Evolutionary conservation across 2,888 invertebrate species (phyloP), one percentile per base, ranked within the genome.

Genomic region (Sialis lutaria): DNA sequence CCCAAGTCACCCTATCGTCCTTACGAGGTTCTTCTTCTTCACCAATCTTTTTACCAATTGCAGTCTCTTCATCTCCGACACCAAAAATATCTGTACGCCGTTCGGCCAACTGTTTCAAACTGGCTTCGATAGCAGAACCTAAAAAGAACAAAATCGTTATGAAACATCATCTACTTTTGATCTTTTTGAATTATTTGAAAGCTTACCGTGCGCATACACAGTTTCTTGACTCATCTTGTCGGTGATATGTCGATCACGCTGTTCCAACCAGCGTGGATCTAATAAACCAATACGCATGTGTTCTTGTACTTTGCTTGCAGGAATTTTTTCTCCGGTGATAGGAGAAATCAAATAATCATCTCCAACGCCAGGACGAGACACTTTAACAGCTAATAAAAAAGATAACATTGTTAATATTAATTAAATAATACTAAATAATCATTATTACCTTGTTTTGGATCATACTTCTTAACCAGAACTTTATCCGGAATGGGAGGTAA

Each of bases 21-120:
- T 89, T 83, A 53, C 77, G 75, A 34, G 77, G 75, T 64, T 88
- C 88, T 53, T 77, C 77, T 56, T 87, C 86, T 61, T 91, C 91
- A 2, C 91, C 91, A 51, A 95, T 86, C 72, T 97, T 98, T 69
- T 95, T 95, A 71, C 98, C 98, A 62, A 98, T 99, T 30, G 91
- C 90, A 0, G 97, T 96, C 73, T 98, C 98, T 64, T 97, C 96
- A 63, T 91, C 91, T 49, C 97, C 97, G 51, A 92, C 89, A 68
- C 98, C 98, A 69, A 99, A 99, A 67, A 98, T 98, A 74, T 98
- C 98, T 1, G 98, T 97, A 82, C 98, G 92, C 55, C 98, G 79
- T 64, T 98, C 97, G 0, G 98, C 98, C 58, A 98, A 72, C 61
- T 90, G 83, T 63, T 93, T 93, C 60, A 98, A 77, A 60, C 89